A percentile compares a stretch with the other conserved stretches of the same genome.
These are phyloP conservation scores for Chrysoperla carnea DNA, from an alignment of 1,140 invertebrate species.

Conservation along the genomic window DNA sequence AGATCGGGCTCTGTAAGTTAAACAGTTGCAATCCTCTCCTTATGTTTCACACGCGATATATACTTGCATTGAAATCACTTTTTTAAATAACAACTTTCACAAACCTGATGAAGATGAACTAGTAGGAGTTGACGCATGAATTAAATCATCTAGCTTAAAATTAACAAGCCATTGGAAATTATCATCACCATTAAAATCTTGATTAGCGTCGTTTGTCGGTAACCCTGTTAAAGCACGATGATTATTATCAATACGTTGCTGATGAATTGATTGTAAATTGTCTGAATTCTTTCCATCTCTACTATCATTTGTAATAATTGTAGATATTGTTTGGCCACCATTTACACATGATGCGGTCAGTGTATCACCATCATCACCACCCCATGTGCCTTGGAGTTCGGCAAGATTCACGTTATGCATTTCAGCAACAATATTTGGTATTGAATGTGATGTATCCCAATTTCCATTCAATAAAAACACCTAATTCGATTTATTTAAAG, in stretches of 20 bases:
- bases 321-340: no score
- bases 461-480: slow-evolving; percentile 18
- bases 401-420: slow-evolving; percentile 19
- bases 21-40: no score
- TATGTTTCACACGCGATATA: no score
- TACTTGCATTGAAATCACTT: not conserved
- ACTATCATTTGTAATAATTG: not conserved
- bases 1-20: no score
- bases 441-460: slow-evolving; percentile 17
- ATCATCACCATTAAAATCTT: not conserved
- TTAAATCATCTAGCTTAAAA: not conserved
- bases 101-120: no score
- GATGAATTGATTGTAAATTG: no score
- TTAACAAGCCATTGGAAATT: not conserved
- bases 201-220: not conserved
- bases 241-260: not conserved
- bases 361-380: not conserved
- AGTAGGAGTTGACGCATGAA: slow-evolving; percentile 9
- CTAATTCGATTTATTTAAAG: slow-evolving; percentile 8
- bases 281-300: no score
- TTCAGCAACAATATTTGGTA: slow-evolving; percentile 15
- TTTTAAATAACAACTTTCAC: no score
- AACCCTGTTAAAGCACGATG: not conserved
- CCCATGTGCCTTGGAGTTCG: slow-evolving; percentile 8
- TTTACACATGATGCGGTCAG: not conserved